Conservation (phyloP, 2,888 invertebrate genomes). For the Epicampocera succincta region DNA sequence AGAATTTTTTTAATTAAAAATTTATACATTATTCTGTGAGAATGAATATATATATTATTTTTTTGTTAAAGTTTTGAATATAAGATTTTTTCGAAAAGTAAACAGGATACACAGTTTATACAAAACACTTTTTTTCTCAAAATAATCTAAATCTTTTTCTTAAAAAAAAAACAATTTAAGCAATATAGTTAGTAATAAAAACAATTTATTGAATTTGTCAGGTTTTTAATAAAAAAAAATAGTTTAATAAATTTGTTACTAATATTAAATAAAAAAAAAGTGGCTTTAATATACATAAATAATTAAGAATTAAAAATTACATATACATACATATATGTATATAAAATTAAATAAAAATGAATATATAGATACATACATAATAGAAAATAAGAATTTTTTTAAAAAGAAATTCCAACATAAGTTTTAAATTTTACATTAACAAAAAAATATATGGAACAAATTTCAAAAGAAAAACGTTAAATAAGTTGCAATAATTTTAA, state of each 20-base stretch:
- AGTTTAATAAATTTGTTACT: slow-evolving; percentile 68
- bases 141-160: slow-evolving; percentile 40
- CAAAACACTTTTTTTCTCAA: slow-evolving; percentile 51
- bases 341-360: slow-evolving; percentile 37
- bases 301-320: slow-evolving; percentile 56
- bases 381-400: slow-evolving; percentile 47
- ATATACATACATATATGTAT: slow-evolving; percentile 30
- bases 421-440: slow-evolving; percentile 54
- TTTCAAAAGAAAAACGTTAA: slow-evolving; percentile 17
- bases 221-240: slow-evolving; percentile 58
- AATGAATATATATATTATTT: slow-evolving; percentile 51
- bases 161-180: slow-evolving; percentile 51
- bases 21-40: slow-evolving; percentile 40
- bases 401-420: slow-evolving; percentile 32
- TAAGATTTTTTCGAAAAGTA: slow-evolving; percentile 30
- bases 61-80: slow-evolving; percentile 56
- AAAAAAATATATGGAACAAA: slow-evolving; percentile 28
- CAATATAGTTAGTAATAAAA: slow-evolving; percentile 66
- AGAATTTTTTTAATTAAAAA: slow-evolving; percentile 16
- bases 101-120: slow-evolving; percentile 70
- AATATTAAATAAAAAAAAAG: slow-evolving; percentile 62
- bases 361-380: slow-evolving; percentile 44
- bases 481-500: slow-evolving; percentile 64
- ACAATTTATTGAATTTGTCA: slow-evolving; percentile 63
- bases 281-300: slow-evolving; percentile 68